Evolutionary conservation across 2,888 invertebrate genomes (phyloP).

Genomic region (Epiblema foenella): DNA sequence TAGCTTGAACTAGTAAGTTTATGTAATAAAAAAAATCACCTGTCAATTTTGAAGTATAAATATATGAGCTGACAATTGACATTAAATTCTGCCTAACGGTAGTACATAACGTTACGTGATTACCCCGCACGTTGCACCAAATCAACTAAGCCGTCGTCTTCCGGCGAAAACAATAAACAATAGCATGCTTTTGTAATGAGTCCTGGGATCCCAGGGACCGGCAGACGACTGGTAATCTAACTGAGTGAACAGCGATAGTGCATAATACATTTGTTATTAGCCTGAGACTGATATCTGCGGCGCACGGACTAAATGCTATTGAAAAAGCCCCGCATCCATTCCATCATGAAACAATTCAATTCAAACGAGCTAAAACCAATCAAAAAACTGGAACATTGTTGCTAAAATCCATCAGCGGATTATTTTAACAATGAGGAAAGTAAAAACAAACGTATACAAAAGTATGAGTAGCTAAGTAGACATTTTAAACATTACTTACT

Average conservation of each 20-base stretch:
- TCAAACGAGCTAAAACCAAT: conserved; percentile 18
- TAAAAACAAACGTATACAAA: conserved; percentile 16
- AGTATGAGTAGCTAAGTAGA: conserved; percentile 37
- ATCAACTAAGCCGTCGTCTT: too few relatives aligned
- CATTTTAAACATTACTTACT: conserved; percentile 42
- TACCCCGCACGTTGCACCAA: too few relatives aligned
- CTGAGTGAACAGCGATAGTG: conserved; percentile 1
- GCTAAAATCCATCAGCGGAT: neutral
- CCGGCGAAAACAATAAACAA: too few relatives aligned
- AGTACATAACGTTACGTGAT: too few relatives aligned
- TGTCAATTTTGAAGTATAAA: too few relatives aligned
- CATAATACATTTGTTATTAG: conserved; percentile 1
- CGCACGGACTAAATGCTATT: conserved; percentile 5
- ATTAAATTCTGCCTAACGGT: too few relatives aligned
- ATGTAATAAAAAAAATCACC: too few relatives aligned
- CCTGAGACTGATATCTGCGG: conserved; percentile 11
- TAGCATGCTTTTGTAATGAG: too few relatives aligned
- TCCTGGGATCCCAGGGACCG: too few relatives aligned
- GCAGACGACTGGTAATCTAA: too few relatives aligned
- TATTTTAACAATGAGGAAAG: conserved; percentile 11
- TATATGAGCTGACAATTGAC: too few relatives aligned
- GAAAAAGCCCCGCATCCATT: conserved; percentile 12
- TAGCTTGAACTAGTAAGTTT: too few relatives aligned
- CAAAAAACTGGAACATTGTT: neutral
- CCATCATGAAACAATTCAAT: conserved; percentile 12